Evolutionary conservation across 2,888 invertebrate species (phyloP), one percentile per base, ranked within the genome.

Genomic region (Conomelus anceps): DNA sequence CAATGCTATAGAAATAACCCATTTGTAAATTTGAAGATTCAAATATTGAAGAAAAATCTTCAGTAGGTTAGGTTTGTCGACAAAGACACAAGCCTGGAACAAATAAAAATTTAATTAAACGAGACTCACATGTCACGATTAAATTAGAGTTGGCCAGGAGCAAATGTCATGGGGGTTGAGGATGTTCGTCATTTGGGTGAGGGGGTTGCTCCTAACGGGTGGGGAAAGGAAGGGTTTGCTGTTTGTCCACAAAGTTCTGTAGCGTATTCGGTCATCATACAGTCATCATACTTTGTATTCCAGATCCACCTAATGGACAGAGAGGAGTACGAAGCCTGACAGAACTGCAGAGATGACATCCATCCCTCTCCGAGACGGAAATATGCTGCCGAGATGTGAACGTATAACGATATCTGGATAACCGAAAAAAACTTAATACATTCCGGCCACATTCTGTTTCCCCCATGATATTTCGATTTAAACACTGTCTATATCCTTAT

Each of bases 401-500:
- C 13, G 63, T 63, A 63, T 26, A 23, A 41, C 89, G 63, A 86
- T 88, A 89, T 89, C 89, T 89, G 89, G 88, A 89, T 89, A 89
- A 87, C 89, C 63, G 88, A 89, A 89, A 84, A 89, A 88, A 89
- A 88, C 88, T 85, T 23, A 84, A 88, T 88, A 84, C 84, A 88
- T 88, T 88, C 88, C 85, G 85, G 24, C 26, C 88, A 88, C 88
- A 88, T 85, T 23, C 24, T 26, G 84, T 24, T 87, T 84, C 88
- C 87, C 88, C 34, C 84, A 89, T 89, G 86, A 89, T 89, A 41
- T 88, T 88, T 88, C 88, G 86, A 88, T 89, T 89, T 89, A 89
- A 89, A 89, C 88, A 88, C 88, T 89, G 89, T 89, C 89, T 88
- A 89, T 89, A 89, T 88, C 89, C 89, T 89, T 89, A 89, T 89